A percentile compares a stretch with the other conserved stretches of the same genome.
Conservation (phyloP, 53 echinoderm and acorn worm species). For the Hippasteria phrygiana region DNA sequence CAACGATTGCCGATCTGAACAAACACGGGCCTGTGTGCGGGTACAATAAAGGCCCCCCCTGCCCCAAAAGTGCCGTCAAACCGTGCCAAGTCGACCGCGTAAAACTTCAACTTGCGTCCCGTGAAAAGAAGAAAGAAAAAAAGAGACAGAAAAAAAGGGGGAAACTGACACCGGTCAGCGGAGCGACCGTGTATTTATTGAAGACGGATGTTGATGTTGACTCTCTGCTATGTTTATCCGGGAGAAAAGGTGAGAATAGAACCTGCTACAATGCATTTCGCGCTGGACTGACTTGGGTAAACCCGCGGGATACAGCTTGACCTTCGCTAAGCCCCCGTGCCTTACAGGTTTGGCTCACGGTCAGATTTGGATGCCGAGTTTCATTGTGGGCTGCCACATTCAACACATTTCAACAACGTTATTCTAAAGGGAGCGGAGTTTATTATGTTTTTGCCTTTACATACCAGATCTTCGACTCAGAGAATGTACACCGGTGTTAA, state of each 20-base stretch:
- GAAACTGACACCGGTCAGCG: conserved; percentile 54
- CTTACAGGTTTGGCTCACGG: not conserved
- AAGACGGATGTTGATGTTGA: conserved; percentile 63
- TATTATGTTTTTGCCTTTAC: too few species aligned
- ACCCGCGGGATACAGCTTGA: conserved; percentile 41
- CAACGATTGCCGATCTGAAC: conserved; percentile 5
- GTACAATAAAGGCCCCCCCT: not conserved
- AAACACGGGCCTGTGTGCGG: conserved; percentile 14
- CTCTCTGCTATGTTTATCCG: conserved; percentile 59
- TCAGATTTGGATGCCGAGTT: not conserved
- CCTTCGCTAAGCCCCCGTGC: conserved; percentile 10
- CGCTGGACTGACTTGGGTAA: conserved; percentile 60
- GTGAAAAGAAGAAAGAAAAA: not conserved
- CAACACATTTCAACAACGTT: conserved; percentile 5
- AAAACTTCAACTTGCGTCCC: conserved; percentile 32
- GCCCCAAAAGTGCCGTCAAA: conserved; percentile 22
- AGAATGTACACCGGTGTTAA: not conserved
- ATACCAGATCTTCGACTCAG: too few species aligned
- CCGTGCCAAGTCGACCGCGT: conserved; percentile 33
- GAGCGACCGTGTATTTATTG: conserved; percentile 46
- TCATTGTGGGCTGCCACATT: not conserved
- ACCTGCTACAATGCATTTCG: conserved; percentile 62
- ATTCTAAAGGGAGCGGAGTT: conserved; percentile 5
- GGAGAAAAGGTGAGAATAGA: conserved; percentile 34
- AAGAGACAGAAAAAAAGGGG: not conserved